Base-by-base conservation (phyloP, 2,113 vertebrate species). In the Sciurus niger region DNA sequence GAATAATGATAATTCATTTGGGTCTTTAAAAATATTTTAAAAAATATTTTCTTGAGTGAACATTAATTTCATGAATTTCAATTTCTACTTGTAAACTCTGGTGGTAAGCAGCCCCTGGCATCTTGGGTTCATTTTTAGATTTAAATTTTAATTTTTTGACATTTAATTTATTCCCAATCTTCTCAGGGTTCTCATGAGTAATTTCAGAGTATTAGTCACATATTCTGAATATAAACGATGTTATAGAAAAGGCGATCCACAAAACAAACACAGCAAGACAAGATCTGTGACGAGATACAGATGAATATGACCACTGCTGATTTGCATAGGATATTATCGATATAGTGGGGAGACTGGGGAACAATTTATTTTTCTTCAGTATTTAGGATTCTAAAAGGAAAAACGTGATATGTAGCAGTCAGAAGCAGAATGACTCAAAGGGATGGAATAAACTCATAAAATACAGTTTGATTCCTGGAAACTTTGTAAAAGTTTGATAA, bases 101-200 rank as follows among this genome's bases (percentile, higher is more conserved):
- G 17, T 30, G 14, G 80, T 87, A 43, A 84, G 8, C 5, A 43
- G 4, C 6, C 72, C 6, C 12, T 73, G 74, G 16, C n/a, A n/a
- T 94, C 37, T 90, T 9, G 78, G 12, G 40, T 40, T 85, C 93
- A 25, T n/a, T 30, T 93, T 84, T 43, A 8, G 43, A 53, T 96
- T 74, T 60, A 2, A 22, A 65, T 89, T 78, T 83, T 25, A 48
- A 20, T 60, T 86, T 67, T 90, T 93, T 63, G 65, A 93, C 43
- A 79, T 74, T 28, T 84, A 96, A 92, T 89, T 93, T 17, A 90
- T 78, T 96, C n/a, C 70, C 17, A 79, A 8, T 94, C 51, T 51
- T 92, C 37, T 95, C 20, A 55, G 48, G 17, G 6, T 84, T 80
- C 65, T 67, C 67, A 67, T 67, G 8, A 83, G 16, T 79, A 90